Evolutionary conservation across 2,888 invertebrate species (phyloP), one percentile per base, ranked within the genome.

Genomic region (Nezara viridula): DNA sequence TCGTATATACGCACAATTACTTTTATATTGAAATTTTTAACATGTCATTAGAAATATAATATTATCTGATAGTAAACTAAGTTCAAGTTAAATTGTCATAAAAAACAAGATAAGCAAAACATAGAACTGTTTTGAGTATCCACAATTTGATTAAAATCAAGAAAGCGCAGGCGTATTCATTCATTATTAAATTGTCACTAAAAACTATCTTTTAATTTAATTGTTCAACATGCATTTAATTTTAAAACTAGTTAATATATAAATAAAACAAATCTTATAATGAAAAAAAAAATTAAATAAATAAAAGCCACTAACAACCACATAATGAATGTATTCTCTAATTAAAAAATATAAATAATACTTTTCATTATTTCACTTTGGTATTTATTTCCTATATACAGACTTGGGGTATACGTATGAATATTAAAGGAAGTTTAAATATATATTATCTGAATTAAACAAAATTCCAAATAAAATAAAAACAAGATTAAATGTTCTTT

Each of bases 321-420:
- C 27, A 14, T 14, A 16, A 37, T 37, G 1, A 73, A 37, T 73
- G 4, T 27, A 27, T 27, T 16, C 16, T 60, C 1, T 27, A 60
- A 32, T 60, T 32, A 60, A 60, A 60, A 60, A 19, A 27, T 27
- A 27, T 73, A 73, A 73, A 73, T 73, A 73, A 73, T 73, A 73
- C 66, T 73, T 73, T 32, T 9, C 32, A 37, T 27, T 73, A 37
- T 21, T 73, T 37, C 7, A 73, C 66, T 73, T 73, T 73, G 66
- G 66, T 73, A 73, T 19, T 73, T 19, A 60, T 60, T 27, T 60
- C 10, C 19, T 19, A 73, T 19, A 60, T 16, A 60, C 9, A 32
- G 5, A 66, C 16, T 4, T 10, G 27, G 60, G 9, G 4, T 12
- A 27, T 27, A 60, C 12, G 16, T 60, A 4, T 16, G 60, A 60